Evolutionary conservation across 2,797 vertebrate species (phyloP).

Genomic region (Enteromius unitaeniatus): DNA sequence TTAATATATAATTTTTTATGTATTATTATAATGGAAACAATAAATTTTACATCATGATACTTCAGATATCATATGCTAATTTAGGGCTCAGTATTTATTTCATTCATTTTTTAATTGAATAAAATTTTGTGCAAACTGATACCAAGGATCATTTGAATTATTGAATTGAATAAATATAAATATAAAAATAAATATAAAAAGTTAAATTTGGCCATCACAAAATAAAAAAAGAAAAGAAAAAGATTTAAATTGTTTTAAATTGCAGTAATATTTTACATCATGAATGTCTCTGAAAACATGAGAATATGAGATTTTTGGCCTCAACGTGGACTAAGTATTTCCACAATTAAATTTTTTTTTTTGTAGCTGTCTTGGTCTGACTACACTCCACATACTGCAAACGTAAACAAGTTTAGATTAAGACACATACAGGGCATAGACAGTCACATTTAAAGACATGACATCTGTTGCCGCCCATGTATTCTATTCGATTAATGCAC

Average conservation of each 20-base stretch:
- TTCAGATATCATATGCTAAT: neutral
- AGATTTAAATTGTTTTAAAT: neutral
- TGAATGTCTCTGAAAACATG: too few species aligned
- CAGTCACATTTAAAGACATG: slow-evolving; percentile 6
- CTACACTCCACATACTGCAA: neutral
- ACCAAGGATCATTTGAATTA: neutral
- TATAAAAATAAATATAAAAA: too few species aligned
- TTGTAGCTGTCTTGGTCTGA: neutral
- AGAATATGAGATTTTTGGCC: too few species aligned
- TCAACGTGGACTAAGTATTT: too few species aligned
- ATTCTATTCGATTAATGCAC: slow-evolving; percentile 48
- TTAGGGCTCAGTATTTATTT: neutral
- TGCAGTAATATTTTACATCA: neutral
- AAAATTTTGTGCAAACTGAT: neutral
- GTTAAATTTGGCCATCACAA: too few species aligned
- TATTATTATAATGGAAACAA: neutral
- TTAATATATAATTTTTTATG: neutral
- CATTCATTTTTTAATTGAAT: too few species aligned
- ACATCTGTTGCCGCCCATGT: slow-evolving; percentile 42
- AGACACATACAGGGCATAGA: slow-evolving; percentile 10
- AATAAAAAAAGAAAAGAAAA: too few species aligned
- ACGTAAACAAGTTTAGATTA: neutral
- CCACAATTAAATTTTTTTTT: neutral
- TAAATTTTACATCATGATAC: neutral
- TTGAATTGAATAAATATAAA: too few species aligned